Evolutionary conservation across 1,140 invertebrate species (phyloP).

Genomic region (Ostrea edulis): DNA sequence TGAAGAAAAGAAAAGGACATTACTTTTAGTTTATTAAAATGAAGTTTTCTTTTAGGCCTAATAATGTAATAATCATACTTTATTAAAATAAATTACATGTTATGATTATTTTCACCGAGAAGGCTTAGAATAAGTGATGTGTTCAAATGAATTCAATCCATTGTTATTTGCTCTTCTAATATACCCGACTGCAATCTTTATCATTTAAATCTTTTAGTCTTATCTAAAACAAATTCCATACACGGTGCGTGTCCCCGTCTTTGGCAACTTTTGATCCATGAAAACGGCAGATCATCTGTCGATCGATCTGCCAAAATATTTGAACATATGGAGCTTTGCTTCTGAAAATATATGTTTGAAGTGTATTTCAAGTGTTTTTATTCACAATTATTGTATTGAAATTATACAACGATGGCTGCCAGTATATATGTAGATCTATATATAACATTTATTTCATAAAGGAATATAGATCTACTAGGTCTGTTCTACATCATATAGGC

Average conservation of each 20-base stretch:
- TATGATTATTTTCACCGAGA: background rate
- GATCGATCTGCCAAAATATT: background rate
- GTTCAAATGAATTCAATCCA: too few species aligned
- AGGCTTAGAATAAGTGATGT: too few species aligned
- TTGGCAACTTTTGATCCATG: slow-evolving; percentile 37
- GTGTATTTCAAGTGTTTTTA: background rate
- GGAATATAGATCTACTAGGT: too few species aligned
- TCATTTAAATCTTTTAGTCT: slow-evolving; percentile 22
- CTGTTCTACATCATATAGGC: too few species aligned
- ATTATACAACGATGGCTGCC: too few species aligned
- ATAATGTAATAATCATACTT: background rate
- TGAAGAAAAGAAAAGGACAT: too few species aligned
- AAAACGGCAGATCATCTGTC: slow-evolving; percentile 19
- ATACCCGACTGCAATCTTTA: background rate
- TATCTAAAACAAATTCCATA: slow-evolving; percentile 16
- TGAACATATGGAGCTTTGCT: slow-evolving; percentile 5
- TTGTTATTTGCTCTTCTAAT: background rate
- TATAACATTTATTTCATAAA: too few species aligned
- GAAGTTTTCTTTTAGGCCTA: background rate
- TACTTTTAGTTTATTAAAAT: too few species aligned
- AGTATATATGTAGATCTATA: too few species aligned
- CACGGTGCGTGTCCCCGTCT: slow-evolving; percentile 12
- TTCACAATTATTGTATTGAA: too few species aligned
- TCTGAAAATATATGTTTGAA: background rate
- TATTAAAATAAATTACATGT: background rate